Conservation (phyloP, 2,888 invertebrate genomes). For the Drosophila melanocephala region DNA sequence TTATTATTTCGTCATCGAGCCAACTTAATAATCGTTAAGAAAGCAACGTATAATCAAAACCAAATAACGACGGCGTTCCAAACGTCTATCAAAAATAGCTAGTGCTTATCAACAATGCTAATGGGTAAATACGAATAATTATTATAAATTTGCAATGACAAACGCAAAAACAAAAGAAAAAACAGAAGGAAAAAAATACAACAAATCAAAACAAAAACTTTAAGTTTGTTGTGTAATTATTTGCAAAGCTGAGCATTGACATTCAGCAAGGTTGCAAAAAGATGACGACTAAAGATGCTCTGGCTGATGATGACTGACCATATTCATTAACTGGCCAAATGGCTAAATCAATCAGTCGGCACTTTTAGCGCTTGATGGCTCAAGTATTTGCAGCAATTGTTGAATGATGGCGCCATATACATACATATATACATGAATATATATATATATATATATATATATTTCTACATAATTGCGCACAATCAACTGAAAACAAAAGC, state of each 20-base stretch:
- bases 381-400: conserved; percentile 43
- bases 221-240: conserved; percentile 54
- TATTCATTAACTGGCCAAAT: conserved; percentile 22
- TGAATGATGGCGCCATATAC: conserved; percentile 30
- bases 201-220: conserved; percentile 23
- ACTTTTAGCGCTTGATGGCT: conserved; percentile 2
- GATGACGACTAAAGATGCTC: conserved; percentile 1
- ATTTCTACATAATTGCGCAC: conserved; percentile 11
- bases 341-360: conserved; percentile 43
- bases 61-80: not conserved
- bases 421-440: not conserved
- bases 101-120: conserved; percentile 38
- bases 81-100: not conserved
- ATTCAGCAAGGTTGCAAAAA: conserved; percentile 62
- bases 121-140: conserved; percentile 37
- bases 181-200: conserved; percentile 9
- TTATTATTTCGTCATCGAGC: conserved; percentile 19
- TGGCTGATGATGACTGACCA: conserved; percentile 3
- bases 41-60: not conserved
- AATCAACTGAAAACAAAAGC: conserved; percentile 17
- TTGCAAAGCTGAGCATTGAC: conserved; percentile 49
- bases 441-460: not conserved
- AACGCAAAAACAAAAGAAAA: not conserved
- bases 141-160: conserved; percentile 31
- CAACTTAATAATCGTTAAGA: conserved; percentile 3